These are phyloP conservation scores for Pocillopora damicornis DNA, from an alignment of 64 coral and sea anemone genomes.

Conservation along the genomic window DNA sequence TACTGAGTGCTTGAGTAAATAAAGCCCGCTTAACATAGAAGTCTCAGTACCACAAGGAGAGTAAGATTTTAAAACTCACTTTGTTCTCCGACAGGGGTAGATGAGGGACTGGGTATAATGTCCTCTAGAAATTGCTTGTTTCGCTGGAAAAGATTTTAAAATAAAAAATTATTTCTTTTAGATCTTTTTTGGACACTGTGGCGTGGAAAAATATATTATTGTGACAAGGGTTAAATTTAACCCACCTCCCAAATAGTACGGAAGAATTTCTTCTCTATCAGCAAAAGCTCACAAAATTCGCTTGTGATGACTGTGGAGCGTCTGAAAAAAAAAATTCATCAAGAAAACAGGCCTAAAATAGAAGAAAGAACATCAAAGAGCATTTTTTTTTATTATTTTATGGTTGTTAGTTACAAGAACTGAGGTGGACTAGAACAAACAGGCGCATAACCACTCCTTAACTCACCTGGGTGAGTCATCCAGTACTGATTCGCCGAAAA, in stretches of 20 bases:
- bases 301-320: conserved; percentile 68
- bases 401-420: too few relatives aligned
- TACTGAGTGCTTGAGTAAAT: too few relatives aligned
- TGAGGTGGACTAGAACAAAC: background rate
- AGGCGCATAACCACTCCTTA: background rate
- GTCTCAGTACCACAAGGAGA: background rate
- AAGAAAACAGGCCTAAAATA: too few relatives aligned
- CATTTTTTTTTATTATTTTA: too few relatives aligned
- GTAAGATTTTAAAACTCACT: background rate
- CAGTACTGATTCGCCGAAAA: conserved; percentile 82
- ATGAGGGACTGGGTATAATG: conserved; percentile 36
- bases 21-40: too few relatives aligned
- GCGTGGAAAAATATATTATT: too few relatives aligned
- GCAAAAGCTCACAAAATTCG: conserved; percentile 53
- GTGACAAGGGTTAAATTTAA: background rate
- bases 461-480: conserved; percentile 78
- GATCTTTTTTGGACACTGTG: background rate
- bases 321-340: conserved; percentile 7
- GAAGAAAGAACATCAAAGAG: background rate
- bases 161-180: background rate
- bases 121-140: conserved; percentile 54
- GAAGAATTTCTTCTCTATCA: conserved; percentile 62
- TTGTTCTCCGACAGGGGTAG: conserved; percentile 12
- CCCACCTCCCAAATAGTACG: conserved; percentile 72
- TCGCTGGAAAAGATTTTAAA: conserved; percentile 38